Evolutionary conservation across 2,888 invertebrate species (phyloP), one percentile per base, ranked within the genome.

Genomic region (Agrotis ipsilon): DNA sequence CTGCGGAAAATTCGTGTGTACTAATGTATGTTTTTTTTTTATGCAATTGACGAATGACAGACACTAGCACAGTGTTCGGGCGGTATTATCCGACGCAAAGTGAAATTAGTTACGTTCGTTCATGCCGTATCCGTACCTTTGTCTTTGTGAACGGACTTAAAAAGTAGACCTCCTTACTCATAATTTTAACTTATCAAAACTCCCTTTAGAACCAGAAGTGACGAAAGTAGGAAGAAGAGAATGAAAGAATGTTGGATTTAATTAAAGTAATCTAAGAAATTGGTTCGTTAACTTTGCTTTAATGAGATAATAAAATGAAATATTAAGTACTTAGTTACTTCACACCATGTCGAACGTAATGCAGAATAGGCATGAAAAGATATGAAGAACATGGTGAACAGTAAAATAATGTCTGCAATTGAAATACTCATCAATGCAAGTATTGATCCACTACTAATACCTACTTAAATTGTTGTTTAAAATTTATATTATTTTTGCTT

Each of bases 251-350:
- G 48, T 51, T 24, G 13, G 16, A 39, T 39, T 39, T 21, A n/a
- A 57, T 55, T 21, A n/a, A 49, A 69, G 13, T 57, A 27, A 58
- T 57, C 24, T 21, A 18, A 43, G 32, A 54, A 43, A n/a, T 66
- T 54, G 67, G 73, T 62, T 70, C 62, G 62, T 62, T 62, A 73
- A 45, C 19, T 71, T 39, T 18, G 73, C 9, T 51, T 32, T 43
- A 46, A 46, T n/a, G n/a, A 57, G 32, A 66, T 66, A 43, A 21
- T 21, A 66, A 32, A 27, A 32, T 55, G 14, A 14, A 66, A 32
- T 21, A 66, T 16, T 48, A 48, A 16, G 21, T 66, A 24, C 39
- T 14, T 6, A n/a, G 16, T 0, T 16, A 16, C 32, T 13, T 45
- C 18, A 21, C n/a, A 27, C 32, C 14, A 46, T 39, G 32, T 19